Conservation (phyloP, 2,888 invertebrate species). For the Meiosimyza decipiens region DNA sequence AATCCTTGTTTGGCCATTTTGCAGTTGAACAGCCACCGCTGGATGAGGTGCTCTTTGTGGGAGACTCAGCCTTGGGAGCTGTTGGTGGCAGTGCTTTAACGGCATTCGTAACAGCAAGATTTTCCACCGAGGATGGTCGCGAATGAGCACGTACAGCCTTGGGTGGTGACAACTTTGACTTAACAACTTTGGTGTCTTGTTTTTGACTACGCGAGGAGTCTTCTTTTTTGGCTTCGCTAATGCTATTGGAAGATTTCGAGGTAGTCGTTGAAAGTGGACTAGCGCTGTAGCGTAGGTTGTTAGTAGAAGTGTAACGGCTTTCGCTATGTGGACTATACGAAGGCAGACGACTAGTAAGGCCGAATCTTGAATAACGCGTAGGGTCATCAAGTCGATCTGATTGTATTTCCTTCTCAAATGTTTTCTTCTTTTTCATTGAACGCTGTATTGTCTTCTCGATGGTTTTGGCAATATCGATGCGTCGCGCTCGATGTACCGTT, state of each 20-base stretch:
- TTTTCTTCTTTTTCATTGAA: conserved; percentile 70
- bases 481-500: conserved; percentile 73
- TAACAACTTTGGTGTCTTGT: conserved; percentile 46
- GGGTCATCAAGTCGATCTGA: conserved; percentile 79
- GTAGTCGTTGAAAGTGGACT: conserved; percentile 53
- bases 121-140: conserved; percentile 62
- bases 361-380: conserved; percentile 74
- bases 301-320: conserved; percentile 61
- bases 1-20: conserved; percentile 76
- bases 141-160: conserved; percentile 58
- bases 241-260: conserved; percentile 41
- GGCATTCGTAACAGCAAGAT: conserved; percentile 47
- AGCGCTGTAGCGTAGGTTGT: conserved; percentile 57
- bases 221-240: conserved; percentile 45
- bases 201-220: conserved; percentile 12
- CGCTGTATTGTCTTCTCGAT: conserved; percentile 77
- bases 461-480: conserved; percentile 79
- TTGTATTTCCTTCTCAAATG: conserved; percentile 78
- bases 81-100: conserved; percentile 53
- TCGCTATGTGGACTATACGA: conserved; percentile 66
- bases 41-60: conserved; percentile 66
- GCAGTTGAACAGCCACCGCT: conserved; percentile 55
- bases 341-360: conserved; percentile 68
- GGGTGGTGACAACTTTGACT: conserved; percentile 62
- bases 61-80: conserved; percentile 63